Evolutionary conservation across 2,113 vertebrate species (phyloP), one percentile per base, ranked within the genome.

Genomic region (Festucalex cinctus): DNA sequence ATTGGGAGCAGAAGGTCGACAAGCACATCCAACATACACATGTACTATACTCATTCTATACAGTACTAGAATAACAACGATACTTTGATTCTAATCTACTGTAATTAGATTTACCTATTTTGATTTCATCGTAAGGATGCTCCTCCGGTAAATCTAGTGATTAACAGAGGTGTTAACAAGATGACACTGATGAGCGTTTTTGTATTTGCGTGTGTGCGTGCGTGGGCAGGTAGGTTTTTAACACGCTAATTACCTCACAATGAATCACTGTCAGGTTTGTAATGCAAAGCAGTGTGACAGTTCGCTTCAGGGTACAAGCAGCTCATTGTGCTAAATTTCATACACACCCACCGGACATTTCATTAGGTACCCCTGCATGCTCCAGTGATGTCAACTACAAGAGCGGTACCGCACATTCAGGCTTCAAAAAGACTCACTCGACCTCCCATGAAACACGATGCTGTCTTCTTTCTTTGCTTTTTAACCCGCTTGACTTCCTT

Each of bases 61-160:
- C n/a, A n/a, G n/a, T n/a, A 41, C 10, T 14, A 37, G 12, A 39
- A 12, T 12, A 37, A 36, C 32, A 60, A 51, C 32, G 54, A 22
- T 41, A 46, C 17, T 8, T 2, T 46, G 44, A 19, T 46, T 19
- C 7, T 46, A 51, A 9, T 22, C n/a, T 51, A n/a, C n/a, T n/a
- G n/a, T n/a, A 56, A 28, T 57, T 35, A 75, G 58, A 72, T 84
- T 86, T 88, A 88, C 85, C 84, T 13, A 66, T 66, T 67, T 48
- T 74, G 64, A 87, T 76, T 32, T 84, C 74, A 53, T 88, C 80
- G 62, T 82, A 84, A 62, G 72, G 64, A 75, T 77, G 68, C n/a
- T 86, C 82, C 76, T 86, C 74, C 69, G 51, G 62, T 63, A 48
- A 13, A 44, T 24, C 76, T 74, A 67, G 59, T 71, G 73, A 85